These are phyloP conservation scores for Corydoras maculifer DNA, from an alignment of 2,113 vertebrate species.

Conservation along the genomic window DNA sequence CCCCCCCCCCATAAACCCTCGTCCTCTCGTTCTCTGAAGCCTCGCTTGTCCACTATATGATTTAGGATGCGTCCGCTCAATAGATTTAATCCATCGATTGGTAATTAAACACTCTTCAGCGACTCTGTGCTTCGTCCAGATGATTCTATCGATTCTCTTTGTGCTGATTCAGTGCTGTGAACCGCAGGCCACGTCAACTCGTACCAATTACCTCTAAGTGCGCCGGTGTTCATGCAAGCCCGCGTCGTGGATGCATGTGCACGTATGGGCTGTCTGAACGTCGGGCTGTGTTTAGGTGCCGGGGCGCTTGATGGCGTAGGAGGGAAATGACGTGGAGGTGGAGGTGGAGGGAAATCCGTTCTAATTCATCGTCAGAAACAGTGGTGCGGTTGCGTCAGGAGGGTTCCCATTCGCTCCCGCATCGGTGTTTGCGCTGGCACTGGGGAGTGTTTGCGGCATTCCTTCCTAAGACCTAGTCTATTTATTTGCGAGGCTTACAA, in stretches of 20 bases:
- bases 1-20: background rate
- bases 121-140: slow-evolving; percentile 50
- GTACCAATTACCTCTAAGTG: slow-evolving; percentile 26
- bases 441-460: no score
- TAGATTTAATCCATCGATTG: slow-evolving; percentile 49
- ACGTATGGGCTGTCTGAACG: background rate
- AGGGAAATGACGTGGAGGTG: background rate
- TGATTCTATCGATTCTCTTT: slow-evolving; percentile 40
- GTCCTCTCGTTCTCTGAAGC: background rate
- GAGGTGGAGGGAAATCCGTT: slow-evolving; percentile 1
- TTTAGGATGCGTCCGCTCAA: slow-evolving; percentile 37
- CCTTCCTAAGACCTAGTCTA: no score
- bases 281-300: background rate
- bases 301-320: background rate
- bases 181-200: slow-evolving; percentile 28
- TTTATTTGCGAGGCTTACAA: no score
- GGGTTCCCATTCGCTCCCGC: background rate
- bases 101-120: slow-evolving; percentile 50
- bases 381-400: background rate
- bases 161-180: slow-evolving; percentile 46
- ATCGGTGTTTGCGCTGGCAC: no score
- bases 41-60: slow-evolving; percentile 8
- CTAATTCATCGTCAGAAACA: background rate
- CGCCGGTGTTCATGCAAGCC: background rate
- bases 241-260: background rate